phyloP scores from a whole-genome alignment of 2,797 vertebrate species.

The Florisuga fusca region DNA sequence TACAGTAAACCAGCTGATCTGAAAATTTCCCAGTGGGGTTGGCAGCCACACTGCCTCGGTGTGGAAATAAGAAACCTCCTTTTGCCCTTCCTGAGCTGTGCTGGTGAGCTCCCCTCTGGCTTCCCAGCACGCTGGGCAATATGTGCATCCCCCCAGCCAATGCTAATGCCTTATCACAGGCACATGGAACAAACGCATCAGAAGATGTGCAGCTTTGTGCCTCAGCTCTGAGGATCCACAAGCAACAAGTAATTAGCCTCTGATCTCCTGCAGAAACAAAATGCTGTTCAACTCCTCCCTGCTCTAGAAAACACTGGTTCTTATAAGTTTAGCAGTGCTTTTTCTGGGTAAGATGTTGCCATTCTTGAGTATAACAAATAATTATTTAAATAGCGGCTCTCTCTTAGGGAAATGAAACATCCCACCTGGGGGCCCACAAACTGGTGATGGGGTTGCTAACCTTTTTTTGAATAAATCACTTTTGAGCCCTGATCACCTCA shows the following conservation, averaged over 20 bases:
- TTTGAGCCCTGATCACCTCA: not conserved
- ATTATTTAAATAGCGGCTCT: not conserved
- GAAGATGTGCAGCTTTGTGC: not conserved
- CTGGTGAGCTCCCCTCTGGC: not conserved
- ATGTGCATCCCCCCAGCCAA: not conserved
- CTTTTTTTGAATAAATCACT: not conserved
- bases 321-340: not conserved
- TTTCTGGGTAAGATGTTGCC: constrained; percentile 25
- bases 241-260: not conserved
- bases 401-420: not conserved
- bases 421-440: not conserved
- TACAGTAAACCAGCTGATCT: not conserved
- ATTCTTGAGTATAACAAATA: not conserved
- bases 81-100: not conserved
- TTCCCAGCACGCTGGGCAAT: constrained; percentile 17
- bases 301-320: not conserved
- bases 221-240: not conserved
- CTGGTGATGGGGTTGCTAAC: rapidly evolving
- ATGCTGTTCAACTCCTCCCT: not conserved
- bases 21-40: not conserved
- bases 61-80: rapidly evolving
- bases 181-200: not conserved
- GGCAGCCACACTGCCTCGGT: not conserved
- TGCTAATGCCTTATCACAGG: not conserved
- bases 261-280: not conserved